A percentile compares a stretch with the other conserved stretches of the same genome.
These are phyloP conservation scores for Drosophila arawakana DNA, from an alignment of 1,140 invertebrate genomes.

Conservation along the genomic window DNA sequence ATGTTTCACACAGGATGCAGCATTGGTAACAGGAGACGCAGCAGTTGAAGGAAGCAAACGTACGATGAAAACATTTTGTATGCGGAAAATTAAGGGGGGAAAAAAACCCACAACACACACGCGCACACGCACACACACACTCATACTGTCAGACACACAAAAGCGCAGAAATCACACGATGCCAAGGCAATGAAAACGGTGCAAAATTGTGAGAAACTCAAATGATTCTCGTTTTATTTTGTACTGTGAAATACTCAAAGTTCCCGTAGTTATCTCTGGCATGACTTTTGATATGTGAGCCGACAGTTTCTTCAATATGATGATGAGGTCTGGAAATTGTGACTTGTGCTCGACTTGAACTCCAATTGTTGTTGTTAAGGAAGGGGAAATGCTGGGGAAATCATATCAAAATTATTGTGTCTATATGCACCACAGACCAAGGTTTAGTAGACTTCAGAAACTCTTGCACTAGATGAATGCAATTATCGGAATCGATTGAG, in stretches of 20 bases:
- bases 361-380: not conserved
- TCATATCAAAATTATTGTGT: not conserved
- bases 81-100: constrained; percentile 44
- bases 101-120: constrained; percentile 30
- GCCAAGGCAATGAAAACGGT: not conserved
- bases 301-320: not conserved
- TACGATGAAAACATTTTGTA: constrained; percentile 40
- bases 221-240: constrained; percentile 1
- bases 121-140: too few relatives aligned
- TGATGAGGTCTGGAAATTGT: constrained; percentile 5
- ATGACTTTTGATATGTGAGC: constrained; percentile 13
- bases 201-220: not conserved
- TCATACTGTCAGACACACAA: constrained; percentile 4
- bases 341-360: constrained; percentile 1
- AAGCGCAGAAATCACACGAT: constrained; percentile 31
- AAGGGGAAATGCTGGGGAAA: not conserved
- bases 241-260: constrained; percentile 9
- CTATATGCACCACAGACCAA: not conserved
- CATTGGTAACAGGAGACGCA: constrained; percentile 8
- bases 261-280: not conserved
- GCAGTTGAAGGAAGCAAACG: constrained; percentile 30
- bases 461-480: not conserved
- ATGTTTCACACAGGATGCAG: constrained; percentile 68
- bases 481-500: constrained; percentile 10
- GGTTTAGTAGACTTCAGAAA: not conserved